Evolutionary conservation across 2,113 vertebrate species (phyloP), one percentile per base, ranked within the genome.

Genomic region (Gadus macrocephalus): DNA sequence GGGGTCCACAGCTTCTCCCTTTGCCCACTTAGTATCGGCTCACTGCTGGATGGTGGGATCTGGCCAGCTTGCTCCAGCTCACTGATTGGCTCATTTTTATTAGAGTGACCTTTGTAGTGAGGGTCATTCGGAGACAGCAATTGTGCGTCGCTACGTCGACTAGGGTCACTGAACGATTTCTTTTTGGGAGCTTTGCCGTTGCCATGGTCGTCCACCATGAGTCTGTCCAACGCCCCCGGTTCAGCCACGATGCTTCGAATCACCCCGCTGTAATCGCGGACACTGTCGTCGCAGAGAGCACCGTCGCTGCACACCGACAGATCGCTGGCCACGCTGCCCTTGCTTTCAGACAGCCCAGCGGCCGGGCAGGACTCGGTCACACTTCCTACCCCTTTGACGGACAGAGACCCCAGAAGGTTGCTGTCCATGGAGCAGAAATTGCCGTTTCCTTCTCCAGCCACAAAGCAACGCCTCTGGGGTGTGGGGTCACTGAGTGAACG

Each of bases 81-180:
- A 0, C 82, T 91, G 83, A 98, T 95, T 78, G 94, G 93, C 63
- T 97, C 94, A 0, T 91, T 81, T 11, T 92, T 91, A 53, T 85
- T 56, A 1, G 64, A 74, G 74, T 89, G 87, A 35, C 92, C 92
- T 76, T 93, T 90, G 0, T 92, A 91, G 64, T 84, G 88, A 0
- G 92, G 66, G 0, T 89, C 77, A 0, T 78, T 79, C 27, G 81
- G 80, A 56, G 78, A 75, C 9, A 83, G 79, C 31, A 87, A 72
- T 64, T 76, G 66, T 12, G 68, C 68, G 27, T 97, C 93, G 0
- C 96, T 82, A 0, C 96, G 94, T 19, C 96, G 94, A 86, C 97
- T 98, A n/a, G 97, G 97, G 76, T 98, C 97, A 0, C 96, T 98
- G 81, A 98, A 91, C 0, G 96, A 98, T 81, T 99, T 99, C 90